Base-by-base conservation (phyloP, 2,888 invertebrate genomes). In the Apotomis turbidana region DNA sequence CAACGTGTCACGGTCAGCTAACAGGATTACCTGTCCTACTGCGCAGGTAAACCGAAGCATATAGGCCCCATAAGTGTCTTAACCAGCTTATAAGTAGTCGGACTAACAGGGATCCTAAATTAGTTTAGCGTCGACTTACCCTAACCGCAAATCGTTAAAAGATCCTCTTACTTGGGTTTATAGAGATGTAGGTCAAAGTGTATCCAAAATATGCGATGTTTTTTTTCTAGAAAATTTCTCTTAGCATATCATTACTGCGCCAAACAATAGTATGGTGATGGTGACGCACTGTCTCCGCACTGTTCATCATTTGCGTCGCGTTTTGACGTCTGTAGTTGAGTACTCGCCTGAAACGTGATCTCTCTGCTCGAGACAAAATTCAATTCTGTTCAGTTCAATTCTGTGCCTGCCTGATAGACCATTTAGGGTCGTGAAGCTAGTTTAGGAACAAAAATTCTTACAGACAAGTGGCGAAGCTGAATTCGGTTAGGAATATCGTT, bases 21-120 rank as follows among this genome's bases (percentile, higher is more conserved):
- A 93, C 92, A 90, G 93, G 93, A 93, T 93, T 93, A 90, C 91
- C 89, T 89, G 91, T 86, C 90, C 91, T 85, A 91, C 88, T 91
- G 87, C 90, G 90, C 90, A 90, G 87, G 88, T 88, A 89, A 86
- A 87, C 83, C 83, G 80, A 84, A 85, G 85, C 83, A 84, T 85
- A 85, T 85, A 82, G 85, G 87, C 84, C 70, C 73, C 68, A 60
- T 74, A 74, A 83, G 83, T 83, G 84, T 83, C 83, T 86, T 90
- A 90, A 87, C 87, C 87, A 84, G 88, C 87, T 91, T 90, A 89
- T 79, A 79, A 77, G 70, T 76, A 66, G 79, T 85, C 82, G 80
- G 77, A 76, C 82, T 82, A 85, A 87, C 87, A 83, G 44, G 62
- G 81, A 81, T 78, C 80, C 72, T 78, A 77, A 80, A 79, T 77